Evolutionary conservation across 2,797 vertebrate genomes (phyloP), one percentile per base, ranked within the genome.

Genomic region (Peromyscus eremicus): DNA sequence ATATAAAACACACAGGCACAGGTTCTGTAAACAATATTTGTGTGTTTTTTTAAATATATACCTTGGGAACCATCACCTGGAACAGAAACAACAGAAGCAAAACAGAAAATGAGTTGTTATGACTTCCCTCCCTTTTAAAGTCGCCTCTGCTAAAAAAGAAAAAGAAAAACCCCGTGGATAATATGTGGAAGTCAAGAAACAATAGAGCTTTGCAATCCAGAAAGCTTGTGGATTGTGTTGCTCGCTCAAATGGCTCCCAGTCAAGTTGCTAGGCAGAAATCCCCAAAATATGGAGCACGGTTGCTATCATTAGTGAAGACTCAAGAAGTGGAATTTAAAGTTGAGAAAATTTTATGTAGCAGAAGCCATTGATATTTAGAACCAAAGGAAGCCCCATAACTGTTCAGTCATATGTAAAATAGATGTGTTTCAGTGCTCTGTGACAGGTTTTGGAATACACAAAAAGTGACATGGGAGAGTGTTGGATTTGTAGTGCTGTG

Each of bases 121-220:
- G 57, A 57, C 66, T 80, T 96, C 89, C 92, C 94, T 79, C n/a
- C 92, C 55, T 90, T 16, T 93, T 90, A 68, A 73, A 49, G 93
- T 80, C 92, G 92, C 89, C 40, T 89, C 82, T 79, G 68, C 83
- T 94, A 68, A 90, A 43, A 49, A 49, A 60, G 12, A 52, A 52
- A 68, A 68, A 34, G 2, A 86, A 92, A 89, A 89, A 92, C 1
- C 4, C 55, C 6, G 46, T 0, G 60, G 79, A 96, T 96, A 97
- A 97, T 97, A 86, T 91, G 92, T 92, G 94, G 95, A 98, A 97
- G 91, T 96, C 68, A 84, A 92, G 89, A 93, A 97, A 97, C 96
- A 97, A 97, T 95, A 96, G 92, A 92, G 70, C 40, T 81, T 94
- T 89, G 89, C 79, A 91, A 89, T 80, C 91, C 89, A 95, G 91